Evolutionary conservation across 2,797 vertebrate species (phyloP).

Genomic region (Aythya fuligula): DNA sequence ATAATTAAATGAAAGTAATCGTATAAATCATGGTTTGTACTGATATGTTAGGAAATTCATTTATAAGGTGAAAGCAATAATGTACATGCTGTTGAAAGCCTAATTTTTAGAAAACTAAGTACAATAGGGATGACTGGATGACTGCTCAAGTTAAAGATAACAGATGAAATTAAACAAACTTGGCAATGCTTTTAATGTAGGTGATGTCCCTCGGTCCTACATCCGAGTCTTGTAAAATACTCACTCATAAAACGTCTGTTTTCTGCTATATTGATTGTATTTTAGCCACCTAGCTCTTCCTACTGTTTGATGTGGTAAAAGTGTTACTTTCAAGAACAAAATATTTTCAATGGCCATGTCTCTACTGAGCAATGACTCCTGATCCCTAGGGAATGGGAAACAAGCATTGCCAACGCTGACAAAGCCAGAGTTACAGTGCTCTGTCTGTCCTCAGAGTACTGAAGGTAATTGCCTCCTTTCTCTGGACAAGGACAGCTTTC

Average conservation of each 20-base stretch:
- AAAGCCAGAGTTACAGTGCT: not conserved
- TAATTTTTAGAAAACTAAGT: not conserved
- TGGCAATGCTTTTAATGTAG: not conserved
- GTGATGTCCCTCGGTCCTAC: not conserved
- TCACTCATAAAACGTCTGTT: not conserved
- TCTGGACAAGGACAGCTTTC: slow-evolving; percentile 21
- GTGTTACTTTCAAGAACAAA: slow-evolving; percentile 17
- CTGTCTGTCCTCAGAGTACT: not conserved
- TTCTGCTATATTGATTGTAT: not conserved
- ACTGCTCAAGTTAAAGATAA: not conserved
- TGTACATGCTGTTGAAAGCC: not conserved
- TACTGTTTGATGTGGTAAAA: slow-evolving; percentile 13
- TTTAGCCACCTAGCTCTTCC: slow-evolving; percentile 40
- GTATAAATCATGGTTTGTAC: not conserved
- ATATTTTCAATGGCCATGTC: not conserved
- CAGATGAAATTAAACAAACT: not conserved
- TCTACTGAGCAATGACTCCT: not conserved
- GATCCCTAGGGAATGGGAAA: not conserved
- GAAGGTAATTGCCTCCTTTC: slow-evolving; percentile 5
- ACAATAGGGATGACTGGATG: not conserved
- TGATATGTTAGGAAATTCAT: not conserved
- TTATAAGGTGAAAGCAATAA: not conserved
- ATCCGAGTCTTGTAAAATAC: not conserved
- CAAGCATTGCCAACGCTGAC: fast-evolving
- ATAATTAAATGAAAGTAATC: not conserved